phyloP scores from a whole-genome alignment of 2,888 invertebrate genomes.

The Diarsia brunnea region DNA sequence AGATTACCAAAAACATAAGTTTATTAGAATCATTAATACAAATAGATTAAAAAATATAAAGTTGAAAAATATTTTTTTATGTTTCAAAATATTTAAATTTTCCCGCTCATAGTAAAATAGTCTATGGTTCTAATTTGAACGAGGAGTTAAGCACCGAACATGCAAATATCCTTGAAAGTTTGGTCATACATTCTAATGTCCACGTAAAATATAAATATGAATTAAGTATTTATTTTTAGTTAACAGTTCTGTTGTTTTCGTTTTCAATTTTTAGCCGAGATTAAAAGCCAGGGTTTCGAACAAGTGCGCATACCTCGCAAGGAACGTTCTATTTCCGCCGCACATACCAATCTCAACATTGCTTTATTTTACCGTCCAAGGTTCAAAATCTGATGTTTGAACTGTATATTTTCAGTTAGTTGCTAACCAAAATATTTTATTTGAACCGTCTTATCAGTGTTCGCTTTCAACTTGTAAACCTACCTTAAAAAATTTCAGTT shows the following conservation, averaged over 20 bases:
- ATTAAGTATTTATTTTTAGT: background rate
- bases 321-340: constrained; percentile 34
- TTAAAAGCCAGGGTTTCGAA: constrained; percentile 39
- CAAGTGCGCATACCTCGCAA: background rate
- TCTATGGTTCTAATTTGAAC: constrained; percentile 34
- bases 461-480: background rate
- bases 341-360: constrained; percentile 21
- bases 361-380: constrained; percentile 45
- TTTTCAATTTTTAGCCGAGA: background rate
- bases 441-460: background rate
- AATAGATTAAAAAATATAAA: background rate
- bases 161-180: background rate
- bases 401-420: constrained; percentile 31
- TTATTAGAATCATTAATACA: background rate
- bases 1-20: background rate
- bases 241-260: background rate
- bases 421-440: background rate
- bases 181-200: background rate
- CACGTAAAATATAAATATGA: background rate
- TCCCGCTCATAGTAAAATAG: constrained; percentile 15
- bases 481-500: background rate
- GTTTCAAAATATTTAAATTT: constrained; percentile 14
- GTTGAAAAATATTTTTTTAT: background rate
- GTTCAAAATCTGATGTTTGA: constrained; percentile 35
- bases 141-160: background rate